Base-by-base conservation (phyloP, 2,797 vertebrate species). In the Gorsachius magnificus region DNA sequence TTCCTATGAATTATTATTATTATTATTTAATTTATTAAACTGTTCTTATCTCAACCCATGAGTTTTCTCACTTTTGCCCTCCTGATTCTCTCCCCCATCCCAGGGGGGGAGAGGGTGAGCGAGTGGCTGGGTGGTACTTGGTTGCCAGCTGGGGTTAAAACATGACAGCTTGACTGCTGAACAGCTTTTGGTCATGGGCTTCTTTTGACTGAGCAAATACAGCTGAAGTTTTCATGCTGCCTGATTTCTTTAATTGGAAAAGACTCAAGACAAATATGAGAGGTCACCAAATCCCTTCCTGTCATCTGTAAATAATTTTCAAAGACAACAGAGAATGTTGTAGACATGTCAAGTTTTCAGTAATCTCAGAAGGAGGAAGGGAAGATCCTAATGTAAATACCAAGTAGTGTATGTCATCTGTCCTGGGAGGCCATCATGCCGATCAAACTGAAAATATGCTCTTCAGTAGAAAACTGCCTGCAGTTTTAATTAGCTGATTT, bases 291-390 rank as follows among this genome's bases (percentile, higher is more conserved):
- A 88, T 81, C 24, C 46, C 33, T 94, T 91, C 70, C 72, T 94
- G 83, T 79, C 83, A 90, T 86, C 80, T 90, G 92, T 69, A 84
- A 95, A 93, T 84, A 90, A 94, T 90, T 97, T 83, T 82, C 35
- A 68, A 90, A 76, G 66, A 56, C 92, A 88, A 79, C 51, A 77
- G 77, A 74, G 51, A 87, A 79, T 60, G 13, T 48, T 70, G 19
- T 58, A 83, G 80, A 28, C 53, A 61, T 83, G 51, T 90, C 46
- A 93, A 92, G 17, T 72, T 93, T 93, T 94, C 54, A 72, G 74
- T 69, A 90, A 66, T 90, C 60, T 94, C 38, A 70, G 63, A 53
- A 88, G 48, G 31, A 94, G 69, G 66, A 76, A 82, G 22, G 33
- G 74, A 92, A 90, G 58, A 84, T 70, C 28, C 74, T 76, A 63